phyloP scores from a whole-genome alignment of 2,888 invertebrate genomes.

The Zaprionus bogoriensis region DNA sequence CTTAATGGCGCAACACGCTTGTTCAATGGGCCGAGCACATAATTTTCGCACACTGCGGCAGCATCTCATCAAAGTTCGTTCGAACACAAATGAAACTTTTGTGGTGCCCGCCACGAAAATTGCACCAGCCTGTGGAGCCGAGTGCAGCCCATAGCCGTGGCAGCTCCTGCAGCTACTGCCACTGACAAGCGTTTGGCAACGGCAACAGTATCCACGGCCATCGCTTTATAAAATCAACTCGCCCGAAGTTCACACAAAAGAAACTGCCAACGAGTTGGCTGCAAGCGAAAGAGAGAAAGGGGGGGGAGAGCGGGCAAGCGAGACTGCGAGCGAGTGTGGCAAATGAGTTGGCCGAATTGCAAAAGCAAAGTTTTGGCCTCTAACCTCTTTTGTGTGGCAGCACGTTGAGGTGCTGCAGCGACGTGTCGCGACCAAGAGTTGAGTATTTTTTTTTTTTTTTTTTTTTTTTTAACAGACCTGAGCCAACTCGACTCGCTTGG shows the following conservation, averaged over 20 bases:
- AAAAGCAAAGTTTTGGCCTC: constrained; percentile 60
- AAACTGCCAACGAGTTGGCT: constrained; percentile 38
- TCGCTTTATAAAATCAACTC: constrained; percentile 69
- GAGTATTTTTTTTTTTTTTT: too few relatives aligned
- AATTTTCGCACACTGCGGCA: constrained; percentile 47
- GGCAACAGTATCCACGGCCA: constrained; percentile 25
- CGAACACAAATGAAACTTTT: constrained; percentile 73
- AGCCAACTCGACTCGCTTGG: constrained; percentile 6
- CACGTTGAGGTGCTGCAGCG: constrained; percentile 53
- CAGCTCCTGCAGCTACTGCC: constrained; percentile 29
- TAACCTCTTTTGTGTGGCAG: constrained; percentile 66
- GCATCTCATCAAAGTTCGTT: constrained; percentile 71
- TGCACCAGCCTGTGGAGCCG: constrained; percentile 23
- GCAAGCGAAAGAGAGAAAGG: constrained; percentile 2
- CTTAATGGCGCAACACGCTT: constrained; percentile 63
- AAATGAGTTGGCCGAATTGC: constrained; percentile 44
- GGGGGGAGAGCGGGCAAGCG: not conserved
- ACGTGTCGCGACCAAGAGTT: constrained; percentile 69
- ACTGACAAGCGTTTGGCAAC: constrained; percentile 58
- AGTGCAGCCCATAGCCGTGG: not conserved
- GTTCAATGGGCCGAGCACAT: constrained; percentile 67
- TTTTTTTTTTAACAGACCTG: constrained; percentile 32
- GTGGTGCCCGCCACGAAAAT: constrained; percentile 40
- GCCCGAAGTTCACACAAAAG: constrained; percentile 56
- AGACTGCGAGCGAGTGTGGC: constrained; percentile 15